Evolutionary conservation across 2,888 invertebrate genomes (phyloP).

Genomic region (Unio pictorum): DNA sequence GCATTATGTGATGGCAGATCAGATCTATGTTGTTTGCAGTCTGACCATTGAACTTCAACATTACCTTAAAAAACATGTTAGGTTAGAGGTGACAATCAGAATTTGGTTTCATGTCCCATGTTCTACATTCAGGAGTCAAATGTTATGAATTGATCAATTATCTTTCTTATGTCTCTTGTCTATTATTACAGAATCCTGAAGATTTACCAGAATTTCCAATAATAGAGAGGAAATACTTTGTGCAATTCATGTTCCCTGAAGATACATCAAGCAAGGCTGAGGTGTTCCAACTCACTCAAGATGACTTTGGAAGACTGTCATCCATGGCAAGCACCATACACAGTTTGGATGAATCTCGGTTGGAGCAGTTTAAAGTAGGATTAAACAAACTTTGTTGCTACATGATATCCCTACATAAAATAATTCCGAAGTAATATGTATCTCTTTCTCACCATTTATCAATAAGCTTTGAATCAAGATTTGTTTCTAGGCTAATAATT

Average conservation of each 20-base stretch:
- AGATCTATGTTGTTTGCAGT: too few species aligned
- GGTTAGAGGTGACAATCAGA: background rate
- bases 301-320: conserved; percentile 33
- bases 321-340: conserved; percentile 13
- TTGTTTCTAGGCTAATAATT: too few species aligned
- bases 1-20: too few species aligned
- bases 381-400: too few species aligned
- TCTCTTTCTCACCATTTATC: too few species aligned
- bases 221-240: conserved; percentile 64
- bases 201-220: conserved; percentile 68
- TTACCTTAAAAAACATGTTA: background rate
- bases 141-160: too few species aligned
- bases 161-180: background rate
- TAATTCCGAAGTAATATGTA: too few species aligned
- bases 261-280: conserved; percentile 49
- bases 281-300: conserved; percentile 36
- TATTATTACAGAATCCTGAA: conserved; percentile 58
- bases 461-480: too few species aligned
- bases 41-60: background rate
- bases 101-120: background rate
- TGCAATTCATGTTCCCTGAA: conserved; percentile 67
- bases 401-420: too few species aligned
- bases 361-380: too few species aligned
- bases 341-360: too few species aligned
- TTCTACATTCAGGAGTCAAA: too few species aligned